Percentiles rank a stretch among this genome's conserved stretches.
phyloP scores from a whole-genome alignment of 2,797 vertebrate species.

The Eulemur albifrons region DNA sequence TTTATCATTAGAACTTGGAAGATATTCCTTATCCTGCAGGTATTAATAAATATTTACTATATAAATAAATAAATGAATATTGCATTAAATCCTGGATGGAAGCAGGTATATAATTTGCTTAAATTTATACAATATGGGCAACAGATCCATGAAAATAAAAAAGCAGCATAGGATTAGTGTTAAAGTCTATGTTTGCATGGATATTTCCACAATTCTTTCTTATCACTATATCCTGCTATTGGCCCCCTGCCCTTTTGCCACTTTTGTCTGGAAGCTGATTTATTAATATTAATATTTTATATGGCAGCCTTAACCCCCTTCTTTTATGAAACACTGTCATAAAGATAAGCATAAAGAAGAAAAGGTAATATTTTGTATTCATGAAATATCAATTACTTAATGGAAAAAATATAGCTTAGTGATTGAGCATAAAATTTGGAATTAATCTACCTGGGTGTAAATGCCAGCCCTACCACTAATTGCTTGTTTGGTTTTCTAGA shows the following conservation, averaged over 20 bases:
- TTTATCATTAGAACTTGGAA: neutral
- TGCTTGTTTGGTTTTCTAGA: neutral
- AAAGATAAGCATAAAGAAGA: neutral
- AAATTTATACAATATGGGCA: neutral
- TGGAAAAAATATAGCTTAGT: neutral
- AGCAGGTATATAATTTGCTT: neutral
- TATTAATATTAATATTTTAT: neutral
- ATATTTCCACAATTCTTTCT: neutral
- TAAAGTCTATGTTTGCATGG: neutral
- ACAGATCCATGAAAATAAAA: neutral
- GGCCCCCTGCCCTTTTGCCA: accelerated
- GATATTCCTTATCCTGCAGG: neutral
- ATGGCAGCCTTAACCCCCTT: neutral
- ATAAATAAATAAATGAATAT: neutral
- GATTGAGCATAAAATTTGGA: neutral
- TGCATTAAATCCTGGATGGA: neutral
- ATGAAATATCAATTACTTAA: neutral
- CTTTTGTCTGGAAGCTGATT: neutral
- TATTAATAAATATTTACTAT: neutral
- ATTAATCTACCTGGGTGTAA: neutral
- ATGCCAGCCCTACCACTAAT: neutral
- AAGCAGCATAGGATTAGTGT: neutral
- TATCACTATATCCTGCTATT: neutral
- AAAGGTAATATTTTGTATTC: neutral
- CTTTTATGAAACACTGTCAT: neutral